Base-by-base conservation (phyloP, 1,140 invertebrate genomes). In the Meloidogyne exigua region DNA sequence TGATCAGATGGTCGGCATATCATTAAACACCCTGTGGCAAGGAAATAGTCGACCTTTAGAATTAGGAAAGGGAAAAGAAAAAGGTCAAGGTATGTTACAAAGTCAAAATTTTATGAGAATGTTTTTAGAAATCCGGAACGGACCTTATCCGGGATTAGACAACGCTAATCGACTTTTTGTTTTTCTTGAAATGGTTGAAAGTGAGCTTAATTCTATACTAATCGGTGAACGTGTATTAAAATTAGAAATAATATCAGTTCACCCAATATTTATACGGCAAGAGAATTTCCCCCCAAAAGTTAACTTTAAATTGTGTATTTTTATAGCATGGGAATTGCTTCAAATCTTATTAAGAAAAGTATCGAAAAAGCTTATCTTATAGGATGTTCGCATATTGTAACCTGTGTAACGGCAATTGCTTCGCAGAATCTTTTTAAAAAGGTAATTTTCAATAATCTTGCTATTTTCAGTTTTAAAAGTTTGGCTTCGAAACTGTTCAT, bases 381-480 rank as follows among this genome's bases (percentile, higher is more conserved):
- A 12, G 23, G 9, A 5, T 73, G 72, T 64, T 62, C 72, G 21
- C 57, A 73, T 36, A 21, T 73, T n/a, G 26, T 64, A 36, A 64
- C 49, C 12, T 65, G 72, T n/a, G 72, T 57, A 0, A 73, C 72
- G 1, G 72, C 72, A 23, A 57, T 73, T 15, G 72, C 57, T 3
- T 73, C 72, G 1, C 72, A 73, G 21, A 73, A 73, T 73, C 57
- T 73, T 62, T 65, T 73, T 11, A 73, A 28, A 64, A 72, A 72
- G 28, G 71, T 72, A 10, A 32, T 10, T 10, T 70, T 26, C 18
- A 32, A 32, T 66, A n/a, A 66, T 36, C n/a, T 66, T 66, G n/a
- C 13, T n/a, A 15, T 36, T n/a, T 36, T 36, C 4, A 26, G 7
- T 15, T 25, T 21, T 23, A 26, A 25, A 26, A 73, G 72, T 64